phyloP scores from a whole-genome alignment of 2,797 vertebrate species.

The Huso huso region DNA sequence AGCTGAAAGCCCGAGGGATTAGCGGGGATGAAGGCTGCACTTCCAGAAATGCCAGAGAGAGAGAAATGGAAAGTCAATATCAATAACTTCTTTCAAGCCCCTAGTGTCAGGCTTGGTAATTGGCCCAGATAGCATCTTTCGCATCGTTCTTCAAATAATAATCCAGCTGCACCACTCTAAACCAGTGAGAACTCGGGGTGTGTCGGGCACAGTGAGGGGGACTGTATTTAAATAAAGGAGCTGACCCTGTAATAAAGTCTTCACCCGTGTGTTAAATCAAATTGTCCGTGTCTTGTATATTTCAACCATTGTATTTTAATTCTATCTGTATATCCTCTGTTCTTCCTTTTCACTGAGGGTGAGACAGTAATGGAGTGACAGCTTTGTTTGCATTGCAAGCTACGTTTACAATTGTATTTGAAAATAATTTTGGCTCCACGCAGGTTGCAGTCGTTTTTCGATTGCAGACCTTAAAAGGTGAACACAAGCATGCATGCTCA shows the following conservation, averaged over 20 bases:
- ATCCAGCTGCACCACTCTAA: neutral
- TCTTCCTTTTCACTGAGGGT: no score
- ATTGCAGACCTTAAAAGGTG: no score
- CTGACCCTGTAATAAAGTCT: no score
- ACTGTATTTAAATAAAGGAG: neutral
- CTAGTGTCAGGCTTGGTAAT: constrained; percentile 5
- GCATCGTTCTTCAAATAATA: neutral
- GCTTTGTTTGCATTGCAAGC: no score
- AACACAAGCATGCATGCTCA: no score
- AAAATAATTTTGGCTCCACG: no score
- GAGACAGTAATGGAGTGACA: no score
- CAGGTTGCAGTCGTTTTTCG: no score
- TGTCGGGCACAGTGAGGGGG: neutral
- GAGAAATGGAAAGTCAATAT: constrained; percentile 11
- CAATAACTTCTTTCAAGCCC: constrained; percentile 9
- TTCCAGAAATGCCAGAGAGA: constrained; percentile 12
- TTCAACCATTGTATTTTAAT: neutral
- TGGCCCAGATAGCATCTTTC: constrained; percentile 11
- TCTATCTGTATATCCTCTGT: no score
- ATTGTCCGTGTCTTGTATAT: neutral
- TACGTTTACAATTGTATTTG: no score
- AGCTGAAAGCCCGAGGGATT: constrained; percentile 17
- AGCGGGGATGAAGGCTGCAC: constrained; percentile 14
- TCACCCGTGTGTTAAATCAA: neutral
- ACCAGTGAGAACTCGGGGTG: neutral